Percentiles rank a stretch among this genome's conserved stretches.
Evolutionary conservation across 2,888 invertebrate genomes (phyloP).

Genomic region (Drosophila setosimentum): DNA sequence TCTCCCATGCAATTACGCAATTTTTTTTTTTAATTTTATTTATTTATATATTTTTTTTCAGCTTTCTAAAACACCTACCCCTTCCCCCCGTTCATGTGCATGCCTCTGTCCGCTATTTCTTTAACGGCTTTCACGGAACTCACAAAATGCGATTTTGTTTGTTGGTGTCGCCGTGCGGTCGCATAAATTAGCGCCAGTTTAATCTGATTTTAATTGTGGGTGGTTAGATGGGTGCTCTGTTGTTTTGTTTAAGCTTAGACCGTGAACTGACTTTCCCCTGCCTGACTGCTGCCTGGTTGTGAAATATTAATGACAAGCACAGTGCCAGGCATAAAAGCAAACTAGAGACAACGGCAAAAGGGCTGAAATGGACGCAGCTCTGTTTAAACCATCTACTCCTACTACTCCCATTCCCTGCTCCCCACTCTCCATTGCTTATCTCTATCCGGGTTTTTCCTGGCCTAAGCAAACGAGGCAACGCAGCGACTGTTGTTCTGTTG

Average conservation of each 20-base stretch:
- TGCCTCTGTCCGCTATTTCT: slow-evolving; percentile 5
- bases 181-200: slow-evolving; percentile 83
- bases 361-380: slow-evolving; percentile 37
- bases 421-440: slow-evolving; percentile 29
- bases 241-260: slow-evolving; percentile 61
- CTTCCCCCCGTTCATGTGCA: not conserved
- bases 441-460: slow-evolving; percentile 3
- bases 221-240: slow-evolving; percentile 20
- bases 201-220: slow-evolving; percentile 81
- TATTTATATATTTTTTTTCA: not conserved
- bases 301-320: slow-evolving; percentile 75
- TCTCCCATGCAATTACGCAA: slow-evolving; percentile 7
- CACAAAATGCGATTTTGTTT: slow-evolving; percentile 64
- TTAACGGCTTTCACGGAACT: slow-evolving; percentile 43
- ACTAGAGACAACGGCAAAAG: slow-evolving; percentile 45
- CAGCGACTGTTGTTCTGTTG: slow-evolving; percentile 9
- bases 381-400: not conserved
- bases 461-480: slow-evolving; percentile 47
- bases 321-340: slow-evolving; percentile 46
- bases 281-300: slow-evolving; percentile 39
- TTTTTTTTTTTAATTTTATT: not conserved
- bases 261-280: slow-evolving; percentile 25
- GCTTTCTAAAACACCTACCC: not conserved
- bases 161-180: slow-evolving; percentile 79
- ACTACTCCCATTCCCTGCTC: not conserved